Evolutionary conservation across 2,888 invertebrate genomes (phyloP).

Genomic region (Caenorhabditis wallacei): DNA sequence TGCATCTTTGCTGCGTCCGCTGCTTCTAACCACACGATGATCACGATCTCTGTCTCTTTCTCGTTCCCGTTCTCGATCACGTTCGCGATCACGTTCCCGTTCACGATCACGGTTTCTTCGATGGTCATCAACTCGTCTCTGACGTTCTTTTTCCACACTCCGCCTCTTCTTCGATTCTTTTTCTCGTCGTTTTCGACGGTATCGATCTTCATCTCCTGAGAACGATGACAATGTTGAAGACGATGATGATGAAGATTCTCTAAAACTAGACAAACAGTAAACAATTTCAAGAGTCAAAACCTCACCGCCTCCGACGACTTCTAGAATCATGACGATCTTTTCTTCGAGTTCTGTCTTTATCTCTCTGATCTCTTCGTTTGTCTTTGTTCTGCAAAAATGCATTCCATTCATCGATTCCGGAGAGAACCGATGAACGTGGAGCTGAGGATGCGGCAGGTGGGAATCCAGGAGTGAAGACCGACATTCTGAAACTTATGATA

Average conservation of each 20-base stretch:
- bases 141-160: conserved; percentile 38
- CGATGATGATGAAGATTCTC: conserved; percentile 43
- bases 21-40: conserved; percentile 10
- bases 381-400: conserved; percentile 63
- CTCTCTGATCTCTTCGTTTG: conserved; percentile 27
- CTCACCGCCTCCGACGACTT: conserved; percentile 43
- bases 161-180: conserved; percentile 29
- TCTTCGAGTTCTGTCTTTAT: conserved; percentile 29
- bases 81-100: conserved; percentile 25
- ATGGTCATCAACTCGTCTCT: conserved; percentile 22
- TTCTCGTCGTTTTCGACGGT: conserved; percentile 36
- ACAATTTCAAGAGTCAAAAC: neutral
- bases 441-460: conserved; percentile 31
- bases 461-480: conserved; percentile 40
- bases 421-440: conserved; percentile 12
- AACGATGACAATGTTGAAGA: conserved; percentile 33
- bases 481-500: conserved; percentile 33
- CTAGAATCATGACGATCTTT: conserved; percentile 38
- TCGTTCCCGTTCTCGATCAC: conserved; percentile 21
- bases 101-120: conserved; percentile 35
- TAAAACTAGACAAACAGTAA: conserved; percentile 7
- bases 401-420: conserved; percentile 59
- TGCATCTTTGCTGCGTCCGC: conserved; percentile 21
- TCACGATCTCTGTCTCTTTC: conserved; percentile 13
- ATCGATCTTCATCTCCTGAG: conserved; percentile 36